Conservation (phyloP, 2,888 invertebrate genomes). For the Trisateles emortualis region DNA sequence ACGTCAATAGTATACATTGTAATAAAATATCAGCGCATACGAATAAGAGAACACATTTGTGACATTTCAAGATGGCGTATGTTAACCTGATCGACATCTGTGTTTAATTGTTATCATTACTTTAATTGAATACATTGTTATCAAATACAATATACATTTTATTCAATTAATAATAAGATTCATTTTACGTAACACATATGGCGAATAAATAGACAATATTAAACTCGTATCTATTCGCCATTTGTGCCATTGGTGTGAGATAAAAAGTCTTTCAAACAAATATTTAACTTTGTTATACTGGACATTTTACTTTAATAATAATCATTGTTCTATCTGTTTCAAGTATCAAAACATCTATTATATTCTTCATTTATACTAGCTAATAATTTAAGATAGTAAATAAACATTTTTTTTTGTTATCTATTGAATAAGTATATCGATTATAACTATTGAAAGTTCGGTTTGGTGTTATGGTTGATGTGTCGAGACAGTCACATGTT, state of each 20-base stretch:
- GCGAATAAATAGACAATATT: conserved; percentile 24
- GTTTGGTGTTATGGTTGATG: conserved; percentile 49
- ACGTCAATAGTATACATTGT: neutral
- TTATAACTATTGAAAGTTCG: conserved; percentile 41
- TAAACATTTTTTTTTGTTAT: conserved; percentile 48
- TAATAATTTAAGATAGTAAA: conserved; percentile 59
- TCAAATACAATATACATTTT: conserved; percentile 58
- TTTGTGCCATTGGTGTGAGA: conserved; percentile 18
- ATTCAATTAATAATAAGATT: conserved; percentile 48
- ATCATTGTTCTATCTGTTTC: conserved; percentile 59
- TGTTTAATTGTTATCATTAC: conserved; percentile 64
- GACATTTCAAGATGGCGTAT: conserved; percentile 33
- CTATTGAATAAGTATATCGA: no score
- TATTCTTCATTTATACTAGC: conserved; percentile 68
- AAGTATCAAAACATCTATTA: conserved; percentile 75
- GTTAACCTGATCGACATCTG: conserved; percentile 43
- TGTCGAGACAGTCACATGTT: conserved; percentile 27
- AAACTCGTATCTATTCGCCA: conserved; percentile 25
- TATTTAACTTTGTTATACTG: conserved; percentile 47
- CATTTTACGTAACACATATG: conserved; percentile 31
- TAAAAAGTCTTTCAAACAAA: conserved; percentile 26
- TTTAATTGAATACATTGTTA: conserved; percentile 62
- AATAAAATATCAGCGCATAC: conserved; percentile 35
- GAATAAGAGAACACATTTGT: conserved; percentile 36
- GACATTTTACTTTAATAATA: conserved; percentile 58